Conservation (phyloP, 2,797 vertebrate genomes). For the Anas georgica region DNA sequence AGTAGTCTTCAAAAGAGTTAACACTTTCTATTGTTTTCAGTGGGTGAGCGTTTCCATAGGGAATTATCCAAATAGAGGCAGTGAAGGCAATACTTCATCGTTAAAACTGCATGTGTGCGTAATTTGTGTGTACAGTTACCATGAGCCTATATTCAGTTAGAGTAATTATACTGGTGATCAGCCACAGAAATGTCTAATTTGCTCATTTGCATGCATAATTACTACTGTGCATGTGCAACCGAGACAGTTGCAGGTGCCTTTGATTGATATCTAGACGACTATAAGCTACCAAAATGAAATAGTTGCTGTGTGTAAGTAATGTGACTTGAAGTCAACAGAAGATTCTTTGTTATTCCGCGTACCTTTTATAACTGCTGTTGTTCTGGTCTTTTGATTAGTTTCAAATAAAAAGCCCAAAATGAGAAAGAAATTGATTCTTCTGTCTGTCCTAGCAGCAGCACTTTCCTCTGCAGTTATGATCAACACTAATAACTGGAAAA, state of each 20-base stretch:
- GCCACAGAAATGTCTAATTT: slow-evolving; percentile 15
- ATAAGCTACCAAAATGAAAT: slow-evolving; percentile 35
- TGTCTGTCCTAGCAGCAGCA: slow-evolving; percentile 17
- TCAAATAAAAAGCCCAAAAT: slow-evolving; percentile 61
- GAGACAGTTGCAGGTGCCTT: slow-evolving; percentile 67
- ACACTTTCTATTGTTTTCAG: slow-evolving; percentile 18
- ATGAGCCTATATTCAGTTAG: slow-evolving; percentile 47
- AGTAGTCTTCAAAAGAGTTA: slow-evolving; percentile 27
- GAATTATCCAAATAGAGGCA: neutral
- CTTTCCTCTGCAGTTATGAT: neutral
- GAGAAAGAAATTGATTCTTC: slow-evolving; percentile 20
- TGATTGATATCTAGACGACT: slow-evolving; percentile 18
- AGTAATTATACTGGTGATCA: slow-evolving; percentile 45
- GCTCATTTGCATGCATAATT: slow-evolving; percentile 63
- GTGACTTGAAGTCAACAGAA: slow-evolving; percentile 32
- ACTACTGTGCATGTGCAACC: slow-evolving; percentile 58
- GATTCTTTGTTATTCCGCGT: slow-evolving; percentile 37
- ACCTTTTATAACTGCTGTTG: slow-evolving; percentile 55
- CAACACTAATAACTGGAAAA: neutral
- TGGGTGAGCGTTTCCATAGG: slow-evolving; percentile 34
- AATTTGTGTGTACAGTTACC: slow-evolving; percentile 49
- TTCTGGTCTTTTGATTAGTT: slow-evolving; percentile 27
- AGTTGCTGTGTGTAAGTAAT: slow-evolving; percentile 36
- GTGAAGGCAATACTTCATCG: slow-evolving; percentile 32
- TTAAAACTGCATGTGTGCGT: slow-evolving; percentile 45